Base-by-base conservation (phyloP, 2,888 invertebrate genomes). In the Clunio marinus region DNA sequence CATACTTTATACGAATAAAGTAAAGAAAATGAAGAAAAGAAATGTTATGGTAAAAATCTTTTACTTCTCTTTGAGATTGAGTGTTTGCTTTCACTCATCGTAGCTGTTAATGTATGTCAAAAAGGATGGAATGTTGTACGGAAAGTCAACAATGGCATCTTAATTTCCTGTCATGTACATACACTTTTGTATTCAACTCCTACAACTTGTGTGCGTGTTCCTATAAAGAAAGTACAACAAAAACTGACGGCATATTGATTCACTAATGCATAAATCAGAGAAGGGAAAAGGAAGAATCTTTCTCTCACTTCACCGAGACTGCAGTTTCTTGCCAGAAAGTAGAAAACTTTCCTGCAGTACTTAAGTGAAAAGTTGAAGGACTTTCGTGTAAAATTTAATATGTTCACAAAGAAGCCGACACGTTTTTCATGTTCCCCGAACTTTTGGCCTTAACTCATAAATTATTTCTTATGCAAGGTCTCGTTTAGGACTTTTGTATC, bases 111-210 rank as follows among this genome's bases (percentile, higher is more conserved):
- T 24, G 25, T 57, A 13, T 57, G 57, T 57, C 57, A 57, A 57
- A 57, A n/a, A 22, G 13, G 25, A 8, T 8, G n/a, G 51, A 4
- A 51, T 17, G 5, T 20, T 27, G 13, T 25, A 57, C 25, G 25
- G 57, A 25, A 57, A 57, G 3, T 35, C 3, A 20, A 35, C 46
- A 66, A 55, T 66, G 66, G 55, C 66, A 66, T 66, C 66, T 66
- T 66, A 66, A 66, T 66, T 66, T 66, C 66, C 66, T 66, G 66
- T 55, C 66, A 66, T 55, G 59, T n/a, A 25, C 59, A 35, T 59
- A 17, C 35, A n/a, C 13, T 59, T 59, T 25, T 24, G 57, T 32
- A 15, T 59, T 5, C 7, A 2, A 4, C 22, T 59, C 59, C n/a
- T 32, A 7, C 32, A 32, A 32, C 32, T 7, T n/a, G n/a, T n/a